Conservation (phyloP, 2,888 invertebrate genomes). For the Acanthopleura granulata region DNA sequence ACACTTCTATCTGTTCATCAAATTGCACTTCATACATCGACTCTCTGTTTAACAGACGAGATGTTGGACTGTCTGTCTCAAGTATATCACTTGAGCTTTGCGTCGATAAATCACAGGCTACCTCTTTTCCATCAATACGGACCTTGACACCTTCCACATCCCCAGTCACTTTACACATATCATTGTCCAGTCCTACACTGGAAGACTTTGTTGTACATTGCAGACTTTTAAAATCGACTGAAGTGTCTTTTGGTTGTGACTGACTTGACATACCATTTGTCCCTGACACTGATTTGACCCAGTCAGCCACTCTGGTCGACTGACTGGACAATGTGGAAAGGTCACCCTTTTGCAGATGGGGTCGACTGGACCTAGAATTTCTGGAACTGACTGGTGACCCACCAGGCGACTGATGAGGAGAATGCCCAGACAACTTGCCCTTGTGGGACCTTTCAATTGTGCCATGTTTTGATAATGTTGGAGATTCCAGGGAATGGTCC, state of each 20-base stretch:
- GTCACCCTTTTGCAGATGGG: slow-evolving; percentile 43
- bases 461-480: neutral
- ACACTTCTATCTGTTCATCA: slow-evolving; percentile 61
- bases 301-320: slow-evolving; percentile 62
- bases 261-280: neutral
- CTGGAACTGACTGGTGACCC: slow-evolving; percentile 49
- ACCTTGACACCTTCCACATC: neutral
- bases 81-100: slow-evolving; percentile 9
- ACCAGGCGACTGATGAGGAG: slow-evolving; percentile 47
- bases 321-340: slow-evolving; percentile 48
- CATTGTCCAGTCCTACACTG: neutral
- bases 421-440: slow-evolving; percentile 24
- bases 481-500: neutral
- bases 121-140: neutral
- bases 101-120: slow-evolving; percentile 9
- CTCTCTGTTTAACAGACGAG: slow-evolving; percentile 46
- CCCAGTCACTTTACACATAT: neutral
- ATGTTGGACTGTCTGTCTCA: slow-evolving; percentile 27
- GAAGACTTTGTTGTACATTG: slow-evolving; percentile 6
- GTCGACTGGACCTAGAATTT: slow-evolving; percentile 12
- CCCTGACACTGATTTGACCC: slow-evolving; percentile 62
- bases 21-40: slow-evolving; percentile 66
- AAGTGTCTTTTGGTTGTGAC: slow-evolving; percentile 5
- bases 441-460: slow-evolving; percentile 28
- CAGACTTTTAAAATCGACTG: neutral